Evolutionary conservation across 2,113 vertebrate species (phyloP), one percentile per base, ranked within the genome.

Genomic region (Chionodraco myersi): DNA sequence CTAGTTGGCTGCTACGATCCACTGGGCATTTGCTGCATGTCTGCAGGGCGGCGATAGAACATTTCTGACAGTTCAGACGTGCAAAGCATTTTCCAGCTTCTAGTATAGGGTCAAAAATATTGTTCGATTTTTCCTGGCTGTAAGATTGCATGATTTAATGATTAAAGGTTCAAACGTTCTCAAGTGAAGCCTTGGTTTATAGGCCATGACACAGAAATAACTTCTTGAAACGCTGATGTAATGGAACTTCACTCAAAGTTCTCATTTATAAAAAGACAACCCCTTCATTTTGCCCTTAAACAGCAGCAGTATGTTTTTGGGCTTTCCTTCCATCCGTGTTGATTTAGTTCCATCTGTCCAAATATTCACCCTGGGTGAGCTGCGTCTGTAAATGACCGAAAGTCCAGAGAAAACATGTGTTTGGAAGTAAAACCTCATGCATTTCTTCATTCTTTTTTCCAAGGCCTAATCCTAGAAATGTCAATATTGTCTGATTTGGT

Each of bases 401-500:
- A 6, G 12, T 65, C 26, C 73, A 68, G 54, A 67, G 63, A 67
- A 79, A 72, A 65, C 71, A 80, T 51, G 66, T 51, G 54, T 77
- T 77, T 67, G 49, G 15, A 45, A 13, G 41, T 1, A 61, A 72
- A 60, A 67, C 36, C 48, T 60, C 52, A 81, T 71, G 21, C 34
- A 78, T 85, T 80, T 75, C 83, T 89, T 79, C 63, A 86, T 86
- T 65, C 68, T 69, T 76, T 72, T 49, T 41, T 16, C 3, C 1
- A 13, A 44, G 4, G 23, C 30, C 64, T 80, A 82, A 61, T 86
- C 57, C 56, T 9, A 51, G 62, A 86, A 68, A 73, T 67, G 79
- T 77, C 73, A 83, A 85, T 82, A 71, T 82, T 83, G 78, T 83
- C 73, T 54, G 54, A 79, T 72, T 75, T 76, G 68, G 71, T 80